Conservation (phyloP, 2,888 invertebrate species). For the Melipona bicolor region DNA sequence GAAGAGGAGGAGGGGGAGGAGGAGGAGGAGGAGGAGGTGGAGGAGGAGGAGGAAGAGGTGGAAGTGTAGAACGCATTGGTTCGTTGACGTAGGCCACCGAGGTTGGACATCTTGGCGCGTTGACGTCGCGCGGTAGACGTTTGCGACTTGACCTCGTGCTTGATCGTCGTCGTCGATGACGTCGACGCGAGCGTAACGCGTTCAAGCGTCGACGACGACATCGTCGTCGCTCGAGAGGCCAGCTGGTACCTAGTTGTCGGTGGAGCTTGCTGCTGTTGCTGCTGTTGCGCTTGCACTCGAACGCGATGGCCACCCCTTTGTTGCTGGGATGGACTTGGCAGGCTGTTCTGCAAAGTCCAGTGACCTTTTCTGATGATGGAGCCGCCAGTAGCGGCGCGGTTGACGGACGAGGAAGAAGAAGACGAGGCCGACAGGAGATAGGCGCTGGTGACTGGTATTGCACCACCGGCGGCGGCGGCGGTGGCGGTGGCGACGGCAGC, state of each 20-base stretch:
- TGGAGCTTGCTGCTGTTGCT: conserved; percentile 29
- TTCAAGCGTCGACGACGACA: conserved; percentile 54
- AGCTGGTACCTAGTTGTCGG: conserved; percentile 47
- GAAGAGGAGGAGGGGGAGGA: conserved; percentile 55
- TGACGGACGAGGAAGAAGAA: conserved; percentile 65
- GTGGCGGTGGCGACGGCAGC: conserved; percentile 26
- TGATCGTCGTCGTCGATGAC: conserved; percentile 61
- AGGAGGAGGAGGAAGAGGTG: conserved; percentile 46
- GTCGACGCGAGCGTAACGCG: conserved; percentile 43
- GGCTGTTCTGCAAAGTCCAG: conserved; percentile 36
- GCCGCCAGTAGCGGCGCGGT: conserved; percentile 18
- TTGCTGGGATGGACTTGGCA: conserved; percentile 38
- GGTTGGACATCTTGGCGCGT: conserved; percentile 23
- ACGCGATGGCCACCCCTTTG: conserved; percentile 37
- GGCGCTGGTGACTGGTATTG: conserved; percentile 53
- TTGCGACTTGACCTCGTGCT: conserved; percentile 33
- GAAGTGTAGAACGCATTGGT: conserved; percentile 49
- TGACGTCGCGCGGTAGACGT: conserved; percentile 32
- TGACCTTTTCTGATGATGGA: conserved; percentile 37
- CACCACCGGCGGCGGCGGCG: conserved; percentile 20
- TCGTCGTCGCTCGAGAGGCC: conserved; percentile 44
- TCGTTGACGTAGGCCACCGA: conserved; percentile 35
- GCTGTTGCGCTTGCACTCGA: conserved; percentile 16
- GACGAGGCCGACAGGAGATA: conserved; percentile 57
- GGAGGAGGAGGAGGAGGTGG: conserved; percentile 35